Evolutionary conservation across 1,140 invertebrate genomes (phyloP), one percentile per base, ranked within the genome.

Genomic region (Cotesia chilonis): DNA sequence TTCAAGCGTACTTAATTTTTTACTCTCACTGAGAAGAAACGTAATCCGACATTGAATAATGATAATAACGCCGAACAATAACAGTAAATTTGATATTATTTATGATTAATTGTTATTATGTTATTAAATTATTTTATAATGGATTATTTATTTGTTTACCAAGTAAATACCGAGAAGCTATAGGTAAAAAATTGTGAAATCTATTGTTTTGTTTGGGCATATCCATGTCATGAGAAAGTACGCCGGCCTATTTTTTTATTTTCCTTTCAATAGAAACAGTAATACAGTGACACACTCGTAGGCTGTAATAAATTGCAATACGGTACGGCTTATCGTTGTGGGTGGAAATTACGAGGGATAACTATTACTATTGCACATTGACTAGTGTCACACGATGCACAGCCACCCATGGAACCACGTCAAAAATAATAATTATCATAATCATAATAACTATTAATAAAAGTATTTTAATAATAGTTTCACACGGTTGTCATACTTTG

Each of bases 191-290:
- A 59, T 59, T 59, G 57, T 59, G 57, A 59, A 59, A 59, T 20
- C 57, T 47, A 59, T 59, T 59, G 5, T 9, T 59, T 28, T 59
- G 28, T 59, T 59, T 28, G 10, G 57, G 14, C 20, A 59, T 20
- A 59, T 59, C 20, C 17, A 59, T 59, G 57, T 59, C 57, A 59
- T 59, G 57, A 28, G 57, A 59, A 59, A 59, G 57, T 59, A 59
- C 28, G 28, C 28, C 20, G 20, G 17, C 20, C 57, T 59, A 59
- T 59, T 59, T 59, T 59, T 59, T 59, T 28, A 20, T 9, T 59
- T 28, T 59, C 17, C 41, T 47, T 59, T 59, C 20, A 59, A 59
- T 59, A 59, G 28, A 28, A 28, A 28, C 28, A 28, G 28, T 28
- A 3, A 28, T 28, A 28, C 28, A 28, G 20, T 10, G 20, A 20